Conservation (phyloP, 2,113 vertebrate genomes). For the Clarias batrachus region DNA sequence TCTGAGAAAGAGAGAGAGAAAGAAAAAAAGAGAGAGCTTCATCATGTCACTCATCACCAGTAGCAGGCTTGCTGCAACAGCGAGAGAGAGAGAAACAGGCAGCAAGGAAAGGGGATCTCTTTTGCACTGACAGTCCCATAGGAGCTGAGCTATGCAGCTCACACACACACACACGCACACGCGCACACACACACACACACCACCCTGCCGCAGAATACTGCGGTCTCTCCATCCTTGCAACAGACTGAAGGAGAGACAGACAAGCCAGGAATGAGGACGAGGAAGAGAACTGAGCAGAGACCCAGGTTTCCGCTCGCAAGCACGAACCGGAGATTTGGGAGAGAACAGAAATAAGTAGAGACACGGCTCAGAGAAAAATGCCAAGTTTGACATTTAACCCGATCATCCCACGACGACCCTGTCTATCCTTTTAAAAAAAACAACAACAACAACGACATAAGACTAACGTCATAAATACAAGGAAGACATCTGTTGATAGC, state of each 20-base stretch:
- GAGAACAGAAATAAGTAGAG: conserved; percentile 56
- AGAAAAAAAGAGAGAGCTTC: not conserved
- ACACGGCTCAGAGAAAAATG: conserved; percentile 11
- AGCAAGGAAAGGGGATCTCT: conserved; percentile 24
- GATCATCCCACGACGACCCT: conserved; percentile 6
- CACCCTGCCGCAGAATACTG: not conserved
- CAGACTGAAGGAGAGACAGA: conserved; percentile 13
- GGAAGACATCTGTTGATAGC: conserved; percentile 30
- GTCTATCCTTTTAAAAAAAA: not conserved
- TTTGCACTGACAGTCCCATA: conserved; percentile 35
- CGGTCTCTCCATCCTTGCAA: conserved; percentile 27
- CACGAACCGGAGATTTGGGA: conserved; percentile 49
- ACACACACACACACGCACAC: not conserved
- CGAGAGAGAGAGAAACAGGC: conserved; percentile 27
- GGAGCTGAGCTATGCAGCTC: conserved; percentile 7
- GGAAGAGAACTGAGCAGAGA: conserved; percentile 41
- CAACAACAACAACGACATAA: not conserved
- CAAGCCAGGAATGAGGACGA: not conserved
- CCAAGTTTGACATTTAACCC: conserved; percentile 36
- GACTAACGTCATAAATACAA: not conserved
- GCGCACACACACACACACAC: conserved; percentile 22
- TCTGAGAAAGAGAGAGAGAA: not conserved
- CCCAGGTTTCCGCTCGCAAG: conserved; percentile 42
- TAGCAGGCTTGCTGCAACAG: conserved; percentile 32
- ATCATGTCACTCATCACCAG: conserved; percentile 41